Percentiles rank a stretch among this genome's conserved stretches.
These are phyloP conservation scores for Acanthoscelides obtectus DNA, from an alignment of 2,888 invertebrate species.

Conservation along the genomic window DNA sequence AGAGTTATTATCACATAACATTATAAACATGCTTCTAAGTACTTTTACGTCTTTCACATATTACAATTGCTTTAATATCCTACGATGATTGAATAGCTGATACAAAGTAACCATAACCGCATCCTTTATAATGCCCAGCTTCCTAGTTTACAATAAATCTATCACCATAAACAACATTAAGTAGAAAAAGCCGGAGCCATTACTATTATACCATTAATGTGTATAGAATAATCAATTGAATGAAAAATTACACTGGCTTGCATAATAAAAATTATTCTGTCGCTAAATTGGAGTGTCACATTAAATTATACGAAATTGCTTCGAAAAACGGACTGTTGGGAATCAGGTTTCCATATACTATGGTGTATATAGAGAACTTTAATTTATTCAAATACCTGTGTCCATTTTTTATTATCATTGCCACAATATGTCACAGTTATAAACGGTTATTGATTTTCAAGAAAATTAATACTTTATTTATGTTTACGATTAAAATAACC, in stretches of 20 bases:
- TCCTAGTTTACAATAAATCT: not conserved
- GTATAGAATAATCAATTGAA: not conserved
- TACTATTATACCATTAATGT: not conserved
- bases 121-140: not conserved
- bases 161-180: not conserved
- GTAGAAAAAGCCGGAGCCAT: not conserved
- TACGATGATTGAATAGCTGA: not conserved
- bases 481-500: slow-evolving; percentile 16
- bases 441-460: slow-evolving; percentile 16
- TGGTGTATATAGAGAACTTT: not conserved
- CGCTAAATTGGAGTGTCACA: not conserved
- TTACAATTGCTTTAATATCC: not conserved
- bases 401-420: not conserved
- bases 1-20: not conserved
- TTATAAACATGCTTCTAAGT: not conserved
- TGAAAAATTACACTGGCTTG: not conserved
- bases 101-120: not conserved
- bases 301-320: not conserved
- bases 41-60: not conserved
- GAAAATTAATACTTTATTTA: slow-evolving; percentile 19
- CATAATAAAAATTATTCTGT: not conserved
- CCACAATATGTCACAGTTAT: not conserved
- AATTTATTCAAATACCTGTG: not conserved
- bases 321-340: not conserved
- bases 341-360: not conserved